Evolutionary conservation across 2,797 vertebrate genomes (phyloP).

Genomic region (Myotis findleyi): DNA sequence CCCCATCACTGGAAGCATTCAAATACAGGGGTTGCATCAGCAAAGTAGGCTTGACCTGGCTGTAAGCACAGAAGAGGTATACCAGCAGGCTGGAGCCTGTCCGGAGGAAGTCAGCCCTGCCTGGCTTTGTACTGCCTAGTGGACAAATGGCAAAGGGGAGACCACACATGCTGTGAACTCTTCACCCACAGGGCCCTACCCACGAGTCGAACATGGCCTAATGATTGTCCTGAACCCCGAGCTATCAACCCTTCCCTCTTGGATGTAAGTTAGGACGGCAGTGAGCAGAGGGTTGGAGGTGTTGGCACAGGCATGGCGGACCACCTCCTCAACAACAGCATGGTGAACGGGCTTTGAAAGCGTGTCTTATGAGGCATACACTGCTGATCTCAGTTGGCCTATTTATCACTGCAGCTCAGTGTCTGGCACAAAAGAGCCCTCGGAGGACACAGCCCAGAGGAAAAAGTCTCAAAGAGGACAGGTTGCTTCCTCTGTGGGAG

Average conservation of each 20-base stretch:
- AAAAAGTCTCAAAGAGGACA: background rate
- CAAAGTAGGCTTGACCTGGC: background rate
- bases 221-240: background rate
- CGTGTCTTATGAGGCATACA: accelerated
- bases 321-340: background rate
- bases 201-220: background rate
- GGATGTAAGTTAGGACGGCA: background rate
- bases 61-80: background rate
- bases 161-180: background rate
- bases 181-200: background rate
- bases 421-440: background rate
- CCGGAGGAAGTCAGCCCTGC: background rate
- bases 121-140: background rate
- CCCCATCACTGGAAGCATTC: too few relatives aligned
- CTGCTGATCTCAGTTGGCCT: background rate
- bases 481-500: background rate
- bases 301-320: background rate
- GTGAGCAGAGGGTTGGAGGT: background rate
- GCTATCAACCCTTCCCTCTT: background rate
- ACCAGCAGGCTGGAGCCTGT: background rate
- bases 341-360: background rate
- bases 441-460: background rate
- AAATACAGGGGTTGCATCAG: background rate
- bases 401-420: background rate
- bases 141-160: background rate